These are phyloP conservation scores for Eubasilissa regina DNA, from an alignment of 1,140 invertebrate species.

Conservation along the genomic window DNA sequence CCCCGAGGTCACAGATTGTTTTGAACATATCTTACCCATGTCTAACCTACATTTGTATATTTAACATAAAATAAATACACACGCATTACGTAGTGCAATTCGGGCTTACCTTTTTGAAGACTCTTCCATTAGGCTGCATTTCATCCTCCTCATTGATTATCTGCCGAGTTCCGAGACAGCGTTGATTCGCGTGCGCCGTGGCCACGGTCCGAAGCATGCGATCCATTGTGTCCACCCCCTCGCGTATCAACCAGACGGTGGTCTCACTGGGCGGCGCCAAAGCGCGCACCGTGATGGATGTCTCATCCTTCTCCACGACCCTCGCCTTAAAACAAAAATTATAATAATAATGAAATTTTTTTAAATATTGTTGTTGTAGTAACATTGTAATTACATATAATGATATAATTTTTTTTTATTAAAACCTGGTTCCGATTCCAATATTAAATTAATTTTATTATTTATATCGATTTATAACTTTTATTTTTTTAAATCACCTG, in stretches of 20 bases:
- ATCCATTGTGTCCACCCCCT: constrained; percentile 90
- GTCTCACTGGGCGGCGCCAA: constrained; percentile 78
- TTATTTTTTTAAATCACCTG: too few species aligned
- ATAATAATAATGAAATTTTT: neutral
- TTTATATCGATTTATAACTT: too few species aligned
- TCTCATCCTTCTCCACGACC: constrained; percentile 64
- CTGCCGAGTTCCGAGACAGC: constrained; percentile 91
- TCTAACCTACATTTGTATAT: too few species aligned
- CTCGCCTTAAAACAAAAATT: constrained; percentile 66
- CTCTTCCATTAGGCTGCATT: constrained; percentile 90
- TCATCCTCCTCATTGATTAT: constrained; percentile 96
- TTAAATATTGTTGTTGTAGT: too few species aligned
- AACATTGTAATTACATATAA: too few species aligned
- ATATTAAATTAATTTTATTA: too few species aligned
- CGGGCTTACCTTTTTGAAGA: constrained; percentile 91
- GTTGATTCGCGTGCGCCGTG: constrained; percentile 80
- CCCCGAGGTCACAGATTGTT: too few species aligned
- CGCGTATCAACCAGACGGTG: constrained; percentile 80
- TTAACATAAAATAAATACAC: too few species aligned
- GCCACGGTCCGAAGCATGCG: constrained; percentile 87
- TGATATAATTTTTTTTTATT: too few species aligned
- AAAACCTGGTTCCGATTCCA: too few species aligned
- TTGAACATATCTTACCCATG: too few species aligned
- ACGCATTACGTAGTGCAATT: neutral
- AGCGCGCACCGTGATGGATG: constrained; percentile 81